Evolutionary conservation across 1,140 invertebrate genomes (phyloP), one percentile per base, ranked within the genome.

Genomic region (Megathymus violae): DNA sequence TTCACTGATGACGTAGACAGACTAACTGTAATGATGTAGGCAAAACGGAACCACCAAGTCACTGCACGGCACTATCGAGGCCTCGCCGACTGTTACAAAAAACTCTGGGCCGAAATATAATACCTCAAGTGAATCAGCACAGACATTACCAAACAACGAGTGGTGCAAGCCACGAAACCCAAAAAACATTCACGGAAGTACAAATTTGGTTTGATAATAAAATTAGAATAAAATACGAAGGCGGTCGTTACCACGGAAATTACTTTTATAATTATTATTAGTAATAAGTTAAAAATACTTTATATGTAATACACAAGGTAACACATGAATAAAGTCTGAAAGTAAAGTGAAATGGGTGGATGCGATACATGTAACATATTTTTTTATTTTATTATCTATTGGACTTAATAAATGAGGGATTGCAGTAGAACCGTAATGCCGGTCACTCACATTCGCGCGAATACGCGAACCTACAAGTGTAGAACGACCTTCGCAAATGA

Each of bases 61-160:
- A 54, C 36, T 41, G 51, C 51, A 43, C 51, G 52, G 22, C 52
- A 44, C 52, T 22, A 44, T 44, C 52, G 52, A 19, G 25, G 52
- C 52, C 51, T 56, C 40, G 40, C 11, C 16, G 9, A 54, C 52
- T 40, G 52, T 56, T 56, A 56, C 52, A 56, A 56, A 56, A 56
- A 56, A 43, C 25, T 44, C 19, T 56, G 52, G 40, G 52, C 52
- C 13, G 25, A 43, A 27, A 41, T 54, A 54, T 36, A 54, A 54
- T 54, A 54, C 22, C 25, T 10, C 36, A 27, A 40, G 38, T 54
- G 38, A 54, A 54, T 54, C 50, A 54, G 16, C 36, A 11, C 16
- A 36, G 50, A 54, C 36, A 54, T 41, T 41, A 40, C 36, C 16
- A 41, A 40, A 41, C 10, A 34, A 40, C 11, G 36, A 48, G 17